Evolutionary conservation across 2,113 vertebrate genomes (phyloP).

Genomic region (Glaucomys volans): DNA sequence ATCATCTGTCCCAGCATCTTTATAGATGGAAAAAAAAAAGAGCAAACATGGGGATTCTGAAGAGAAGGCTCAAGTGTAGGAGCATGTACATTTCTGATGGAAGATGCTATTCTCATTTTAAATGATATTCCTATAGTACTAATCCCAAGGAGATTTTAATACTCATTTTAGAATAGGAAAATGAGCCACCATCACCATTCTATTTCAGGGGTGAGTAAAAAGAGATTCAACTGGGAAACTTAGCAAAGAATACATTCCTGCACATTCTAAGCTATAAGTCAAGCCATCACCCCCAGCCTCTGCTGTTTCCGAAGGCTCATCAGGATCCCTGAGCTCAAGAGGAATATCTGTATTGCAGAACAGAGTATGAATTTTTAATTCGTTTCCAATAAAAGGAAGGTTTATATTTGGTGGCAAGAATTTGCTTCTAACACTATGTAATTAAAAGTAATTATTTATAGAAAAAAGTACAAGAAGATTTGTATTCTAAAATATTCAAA

Average conservation of each 20-base stretch:
- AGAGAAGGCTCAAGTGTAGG: background rate
- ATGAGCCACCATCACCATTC: background rate
- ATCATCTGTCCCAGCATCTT: background rate
- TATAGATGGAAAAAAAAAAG: background rate
- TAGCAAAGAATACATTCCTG: background rate
- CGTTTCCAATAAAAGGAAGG: constrained; percentile 59
- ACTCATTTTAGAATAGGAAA: background rate
- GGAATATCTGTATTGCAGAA: constrained; percentile 49
- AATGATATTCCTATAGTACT: background rate
- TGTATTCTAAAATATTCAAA: constrained; percentile 65
- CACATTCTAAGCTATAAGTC: background rate
- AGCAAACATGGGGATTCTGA: background rate
- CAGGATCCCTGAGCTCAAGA: background rate
- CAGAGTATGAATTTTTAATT: constrained; percentile 66
- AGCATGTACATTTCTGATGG: background rate
- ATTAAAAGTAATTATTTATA: constrained; percentile 74
- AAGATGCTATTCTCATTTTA: background rate
- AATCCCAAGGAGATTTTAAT: background rate
- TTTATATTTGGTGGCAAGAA: constrained; percentile 70
- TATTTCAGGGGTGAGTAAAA: background rate
- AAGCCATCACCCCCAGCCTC: background rate
- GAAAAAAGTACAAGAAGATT: constrained; percentile 56
- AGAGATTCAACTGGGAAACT: background rate
- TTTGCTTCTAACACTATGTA: constrained; percentile 60
- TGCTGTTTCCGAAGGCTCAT: constrained; percentile 35